Percentiles rank a stretch among this genome's conserved stretches.
These are phyloP conservation scores for Etia nguti DNA, from an alignment of 2,113 vertebrate genomes.

Conservation along the genomic window DNA sequence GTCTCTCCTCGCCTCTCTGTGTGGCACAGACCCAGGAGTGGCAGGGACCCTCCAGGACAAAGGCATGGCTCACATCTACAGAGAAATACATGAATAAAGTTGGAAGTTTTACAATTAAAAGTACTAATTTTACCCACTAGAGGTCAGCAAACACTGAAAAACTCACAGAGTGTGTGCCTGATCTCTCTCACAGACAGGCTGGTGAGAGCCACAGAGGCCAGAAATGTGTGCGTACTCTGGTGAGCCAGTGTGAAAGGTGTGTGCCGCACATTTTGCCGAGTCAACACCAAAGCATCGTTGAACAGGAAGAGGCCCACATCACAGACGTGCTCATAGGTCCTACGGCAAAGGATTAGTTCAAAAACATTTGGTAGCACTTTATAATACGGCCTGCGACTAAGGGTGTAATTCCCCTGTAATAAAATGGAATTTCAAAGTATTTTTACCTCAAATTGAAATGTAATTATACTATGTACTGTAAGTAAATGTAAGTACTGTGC, in stretches of 20 bases:
- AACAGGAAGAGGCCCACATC: conserved; percentile 82
- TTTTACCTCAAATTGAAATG: not conserved
- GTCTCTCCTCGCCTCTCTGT: conserved; percentile 65
- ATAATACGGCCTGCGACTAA: not conserved
- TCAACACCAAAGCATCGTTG: conserved; percentile 72
- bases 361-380: not conserved
- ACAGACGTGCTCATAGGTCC: conserved; percentile 66
- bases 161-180: conserved; percentile 75
- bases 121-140: not conserved
- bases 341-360: not conserved
- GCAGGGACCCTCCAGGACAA: conserved; percentile 71
- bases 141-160: not conserved
- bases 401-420: not conserved
- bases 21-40: conserved; percentile 75
- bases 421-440: not conserved
- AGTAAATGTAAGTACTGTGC: not conserved
- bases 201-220: conserved; percentile 72
- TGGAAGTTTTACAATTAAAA: not conserved
- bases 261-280: conserved; percentile 44
- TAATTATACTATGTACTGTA: not conserved
- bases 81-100: not conserved
- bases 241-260: conserved; percentile 65
- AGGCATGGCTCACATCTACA: conserved; percentile 76
- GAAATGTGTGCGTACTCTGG: conserved; percentile 72
- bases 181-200: conserved; percentile 70